Evolutionary conservation across 2,113 vertebrate species (phyloP).

Genomic region (Bufo gargarizans): DNA sequence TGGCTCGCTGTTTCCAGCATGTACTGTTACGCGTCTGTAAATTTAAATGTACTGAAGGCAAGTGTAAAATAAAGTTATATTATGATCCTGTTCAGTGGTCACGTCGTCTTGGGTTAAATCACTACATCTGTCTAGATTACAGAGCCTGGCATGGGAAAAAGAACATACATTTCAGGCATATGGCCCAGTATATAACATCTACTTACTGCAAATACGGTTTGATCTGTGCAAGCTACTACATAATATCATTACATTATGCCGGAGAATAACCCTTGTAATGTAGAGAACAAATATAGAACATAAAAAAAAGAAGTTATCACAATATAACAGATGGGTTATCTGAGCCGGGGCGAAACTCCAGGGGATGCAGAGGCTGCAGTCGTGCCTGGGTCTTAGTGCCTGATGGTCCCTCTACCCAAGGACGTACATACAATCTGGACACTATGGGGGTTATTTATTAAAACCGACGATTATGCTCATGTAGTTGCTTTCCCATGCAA

Average conservation of each 20-base stretch:
- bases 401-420: too few species aligned
- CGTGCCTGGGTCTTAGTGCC: too few species aligned
- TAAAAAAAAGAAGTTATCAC: background rate
- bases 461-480: too few species aligned
- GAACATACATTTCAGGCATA: background rate
- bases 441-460: too few species aligned
- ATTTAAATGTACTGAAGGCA: constrained; percentile 23
- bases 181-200: background rate
- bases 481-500: too few species aligned
- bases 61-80: constrained; percentile 23
- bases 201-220: background rate
- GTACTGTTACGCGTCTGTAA: constrained; percentile 7
- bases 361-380: background rate
- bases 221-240: background rate
- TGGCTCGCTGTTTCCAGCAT: background rate
- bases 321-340: background rate
- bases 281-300: background rate
- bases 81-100: constrained; percentile 14
- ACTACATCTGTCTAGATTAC: constrained; percentile 18
- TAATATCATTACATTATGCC: background rate
- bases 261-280: background rate
- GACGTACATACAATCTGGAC: too few species aligned
- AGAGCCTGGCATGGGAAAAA: background rate
- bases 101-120: constrained; percentile 8
- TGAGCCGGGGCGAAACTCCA: background rate